Evolutionary conservation across 2,113 vertebrate species (phyloP).

Genomic region (Tonatia bakeri): DNA sequence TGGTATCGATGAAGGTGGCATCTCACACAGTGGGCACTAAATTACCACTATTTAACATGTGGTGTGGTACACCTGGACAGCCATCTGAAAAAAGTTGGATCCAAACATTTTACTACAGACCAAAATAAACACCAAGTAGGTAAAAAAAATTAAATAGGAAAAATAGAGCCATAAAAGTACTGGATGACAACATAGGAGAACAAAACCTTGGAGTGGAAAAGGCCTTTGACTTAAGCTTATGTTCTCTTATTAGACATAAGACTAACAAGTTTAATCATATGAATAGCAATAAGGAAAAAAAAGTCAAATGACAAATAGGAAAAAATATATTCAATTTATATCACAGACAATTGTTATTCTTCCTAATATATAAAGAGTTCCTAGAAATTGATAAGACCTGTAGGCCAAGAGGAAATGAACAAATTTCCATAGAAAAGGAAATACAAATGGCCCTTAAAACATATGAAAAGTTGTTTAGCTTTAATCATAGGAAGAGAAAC

Average conservation of each 20-base stretch:
- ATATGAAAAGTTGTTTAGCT: not conserved
- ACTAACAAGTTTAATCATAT: not conserved
- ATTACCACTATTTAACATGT: constrained; percentile 11
- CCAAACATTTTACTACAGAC: not conserved
- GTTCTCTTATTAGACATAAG: not conserved
- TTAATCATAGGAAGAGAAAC: constrained; percentile 18
- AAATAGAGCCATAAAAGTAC: not conserved
- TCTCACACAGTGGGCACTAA: not conserved
- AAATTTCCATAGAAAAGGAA: not conserved
- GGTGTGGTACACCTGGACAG: not conserved
- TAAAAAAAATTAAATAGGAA: constrained; percentile 1
- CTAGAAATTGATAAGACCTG: not conserved
- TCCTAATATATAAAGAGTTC: not conserved
- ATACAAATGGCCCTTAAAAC: not conserved
- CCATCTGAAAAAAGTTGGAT: not conserved
- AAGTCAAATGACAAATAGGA: not conserved
- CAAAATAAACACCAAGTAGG: not conserved
- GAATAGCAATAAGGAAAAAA: not conserved
- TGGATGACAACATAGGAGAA: not conserved
- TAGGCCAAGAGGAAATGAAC: not conserved
- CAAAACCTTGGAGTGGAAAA: not conserved
- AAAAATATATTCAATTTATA: not conserved
- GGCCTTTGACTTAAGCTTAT: not conserved
- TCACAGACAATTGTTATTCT: not conserved
- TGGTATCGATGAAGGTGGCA: not conserved